Conservation (phyloP, 2,113 vertebrate genomes). For the Epinephelus moara region DNA sequence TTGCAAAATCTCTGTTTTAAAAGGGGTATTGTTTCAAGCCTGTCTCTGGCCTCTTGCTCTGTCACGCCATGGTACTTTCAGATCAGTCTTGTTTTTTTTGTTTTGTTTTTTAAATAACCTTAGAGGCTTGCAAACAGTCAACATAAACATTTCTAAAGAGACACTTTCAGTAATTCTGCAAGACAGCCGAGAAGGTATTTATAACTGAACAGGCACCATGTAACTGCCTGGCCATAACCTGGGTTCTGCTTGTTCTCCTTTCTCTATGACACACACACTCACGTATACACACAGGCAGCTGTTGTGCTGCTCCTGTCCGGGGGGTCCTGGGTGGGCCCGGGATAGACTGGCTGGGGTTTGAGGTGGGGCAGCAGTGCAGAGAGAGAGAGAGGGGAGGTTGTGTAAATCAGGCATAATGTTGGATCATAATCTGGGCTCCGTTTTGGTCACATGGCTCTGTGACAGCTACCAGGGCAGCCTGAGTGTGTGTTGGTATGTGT, state of each 20-base stretch:
- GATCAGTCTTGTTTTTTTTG: background rate
- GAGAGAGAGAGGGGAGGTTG: constrained; percentile 26
- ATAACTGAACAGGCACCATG: constrained; percentile 52
- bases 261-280: constrained; percentile 20
- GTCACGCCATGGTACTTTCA: background rate
- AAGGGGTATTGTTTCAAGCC: background rate
- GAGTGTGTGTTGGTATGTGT: constrained; percentile 54
- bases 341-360: constrained; percentile 38
- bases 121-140: background rate
- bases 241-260: constrained; percentile 28
- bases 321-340: constrained; percentile 55
- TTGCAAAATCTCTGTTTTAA: too few relatives aligned
- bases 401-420: constrained; percentile 58
- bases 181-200: constrained; percentile 59
- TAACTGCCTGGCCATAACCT: constrained; percentile 41
- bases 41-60: background rate
- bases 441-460: constrained; percentile 64
- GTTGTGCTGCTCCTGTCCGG: constrained; percentile 48
- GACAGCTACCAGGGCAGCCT: constrained; percentile 65
- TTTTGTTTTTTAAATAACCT: background rate
- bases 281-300: constrained; percentile 44
- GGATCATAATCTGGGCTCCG: constrained; percentile 43
- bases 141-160: constrained; percentile 27
- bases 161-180: constrained; percentile 36
- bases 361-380: constrained; percentile 32